Base-by-base conservation (phyloP, 2,797 vertebrate genomes). In the Setipinna tenuifilis region DNA sequence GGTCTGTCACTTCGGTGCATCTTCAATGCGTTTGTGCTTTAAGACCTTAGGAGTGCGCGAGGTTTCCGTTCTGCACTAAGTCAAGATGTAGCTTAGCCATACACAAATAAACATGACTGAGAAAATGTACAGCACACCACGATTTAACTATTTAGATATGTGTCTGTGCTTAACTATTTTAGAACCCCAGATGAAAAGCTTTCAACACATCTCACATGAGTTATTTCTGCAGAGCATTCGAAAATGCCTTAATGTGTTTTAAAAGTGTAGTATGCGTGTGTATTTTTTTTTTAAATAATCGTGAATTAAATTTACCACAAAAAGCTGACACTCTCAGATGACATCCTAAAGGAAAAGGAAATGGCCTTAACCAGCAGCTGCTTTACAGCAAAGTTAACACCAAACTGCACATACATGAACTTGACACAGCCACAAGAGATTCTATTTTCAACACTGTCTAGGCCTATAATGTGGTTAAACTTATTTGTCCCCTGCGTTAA, bases 311-410 rank as follows among this genome's bases (percentile, higher is more conserved):
- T 17, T 7, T 17, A 41, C 41, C 16, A 78, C 17, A 78, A 78
- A 44, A 21, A 78, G 31, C 71, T 78, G 35, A 21, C 71, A 44
- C 35, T 14, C 65, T 10, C 28, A 4, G 35, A 3, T 44, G 19
- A 19, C 71, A 78, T 78, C 31, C 41, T 35, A 21, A 44, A 78
- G 71, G 35, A 78, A 44, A 44, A 78, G 71, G 71, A 78, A 78
- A 78, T 78, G 31, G 71, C 71, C 41, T 19, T 44, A 41, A 44
- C 17, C 71, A 78, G 11, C 71, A 21, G 31, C 71, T 78, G 71
- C 19, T 78, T 35, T 19, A 78, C 35, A 21, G 41, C 71, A 35
- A 41, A 17, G 31, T 78, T 41, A 35, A 78, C 31, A 78, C 31
- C 16, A 78, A 21, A 21, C 71, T 19, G 31, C 35, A 35, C 17